These are phyloP conservation scores for Pocillopora meandrina DNA, from an alignment of 92 coral and sea anemone species.

Conservation along the genomic window DNA sequence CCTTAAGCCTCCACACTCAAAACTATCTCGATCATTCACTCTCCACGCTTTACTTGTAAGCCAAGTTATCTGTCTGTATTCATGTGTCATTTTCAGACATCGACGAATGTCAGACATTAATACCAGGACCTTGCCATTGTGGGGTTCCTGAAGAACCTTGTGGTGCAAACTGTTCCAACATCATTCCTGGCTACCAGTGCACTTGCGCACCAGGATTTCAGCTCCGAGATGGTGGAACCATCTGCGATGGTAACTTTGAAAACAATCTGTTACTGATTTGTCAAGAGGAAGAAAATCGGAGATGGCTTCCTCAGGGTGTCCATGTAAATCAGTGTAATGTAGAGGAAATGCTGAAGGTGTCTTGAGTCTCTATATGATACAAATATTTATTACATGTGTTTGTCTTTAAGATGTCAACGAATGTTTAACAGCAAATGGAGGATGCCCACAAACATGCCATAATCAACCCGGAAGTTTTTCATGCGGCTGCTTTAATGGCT, in stretches of 20 bases:
- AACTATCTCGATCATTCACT: no score
- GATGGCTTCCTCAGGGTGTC: no score
- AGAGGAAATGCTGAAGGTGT: no score
- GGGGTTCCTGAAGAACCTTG: conserved; percentile 25
- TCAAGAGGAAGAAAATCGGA: no score
- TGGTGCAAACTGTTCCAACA: conserved; percentile 11
- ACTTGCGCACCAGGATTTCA: conserved; percentile 29
- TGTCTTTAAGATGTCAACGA: conserved; percentile 10
- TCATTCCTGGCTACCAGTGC: conserved; percentile 2
- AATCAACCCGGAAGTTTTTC: conserved; percentile 5
- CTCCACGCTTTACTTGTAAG: no score
- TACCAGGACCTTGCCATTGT: conserved; percentile 26
- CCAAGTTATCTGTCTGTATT: no score
- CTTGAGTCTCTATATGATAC: no score
- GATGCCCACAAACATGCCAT: background rate
- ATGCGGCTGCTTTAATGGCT: conserved; percentile 1
- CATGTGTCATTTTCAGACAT: background rate
- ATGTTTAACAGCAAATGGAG: conserved; percentile 12
- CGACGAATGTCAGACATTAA: conserved; percentile 15
- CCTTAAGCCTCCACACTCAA: no score
- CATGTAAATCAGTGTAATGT: no score
- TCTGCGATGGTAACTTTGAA: conserved; percentile 14
- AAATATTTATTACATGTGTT: background rate
- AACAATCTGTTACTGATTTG: no score
- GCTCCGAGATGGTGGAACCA: conserved; percentile 20